These are phyloP conservation scores for Melikaiella ostensackeni DNA, from an alignment of 2,888 invertebrate species.

Conservation along the genomic window DNA sequence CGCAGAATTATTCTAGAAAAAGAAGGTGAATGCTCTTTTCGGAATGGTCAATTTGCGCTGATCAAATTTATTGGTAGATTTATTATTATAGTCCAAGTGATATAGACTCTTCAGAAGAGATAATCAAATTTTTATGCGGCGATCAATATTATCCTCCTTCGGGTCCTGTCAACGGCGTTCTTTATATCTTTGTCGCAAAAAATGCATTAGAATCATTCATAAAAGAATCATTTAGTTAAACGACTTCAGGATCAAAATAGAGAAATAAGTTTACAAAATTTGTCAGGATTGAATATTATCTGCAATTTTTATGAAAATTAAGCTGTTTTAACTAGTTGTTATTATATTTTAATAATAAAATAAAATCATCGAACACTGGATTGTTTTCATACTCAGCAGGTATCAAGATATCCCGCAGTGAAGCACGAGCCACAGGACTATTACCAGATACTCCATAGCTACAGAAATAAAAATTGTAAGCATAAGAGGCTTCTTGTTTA, in stretches of 20 bases:
- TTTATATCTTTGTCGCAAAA: not conserved
- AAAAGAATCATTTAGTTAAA: not conserved
- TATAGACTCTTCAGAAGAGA: slow-evolving; percentile 17
- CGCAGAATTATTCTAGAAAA: slow-evolving; percentile 24
- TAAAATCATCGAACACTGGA: not conserved
- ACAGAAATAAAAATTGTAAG: slow-evolving; percentile 17
- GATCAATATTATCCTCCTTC: slow-evolving; percentile 3
- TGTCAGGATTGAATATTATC: not conserved
- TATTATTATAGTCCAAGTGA: slow-evolving; percentile 12
- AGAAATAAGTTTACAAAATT: not conserved
- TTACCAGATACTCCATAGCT: slow-evolving; percentile 14
- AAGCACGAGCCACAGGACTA: slow-evolving; percentile 26
- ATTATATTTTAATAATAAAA: slow-evolving; percentile 8
- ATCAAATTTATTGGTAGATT: slow-evolving; percentile 36
- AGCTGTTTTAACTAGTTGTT: not conserved
- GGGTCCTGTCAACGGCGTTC: not conserved
- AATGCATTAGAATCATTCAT: slow-evolving; percentile 3
- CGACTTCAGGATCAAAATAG: not conserved
- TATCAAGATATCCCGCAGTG: slow-evolving; percentile 19
- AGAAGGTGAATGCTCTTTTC: not conserved
- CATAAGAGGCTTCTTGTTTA: slow-evolving; percentile 23
- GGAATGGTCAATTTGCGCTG: slow-evolving; percentile 28
- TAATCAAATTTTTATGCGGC: slow-evolving; percentile 30
- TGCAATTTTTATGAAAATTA: slow-evolving; percentile 5
- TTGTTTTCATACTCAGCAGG: slow-evolving; percentile 27